Conservation (phyloP, 1,140 invertebrate genomes). For the Campodea augens region DNA sequence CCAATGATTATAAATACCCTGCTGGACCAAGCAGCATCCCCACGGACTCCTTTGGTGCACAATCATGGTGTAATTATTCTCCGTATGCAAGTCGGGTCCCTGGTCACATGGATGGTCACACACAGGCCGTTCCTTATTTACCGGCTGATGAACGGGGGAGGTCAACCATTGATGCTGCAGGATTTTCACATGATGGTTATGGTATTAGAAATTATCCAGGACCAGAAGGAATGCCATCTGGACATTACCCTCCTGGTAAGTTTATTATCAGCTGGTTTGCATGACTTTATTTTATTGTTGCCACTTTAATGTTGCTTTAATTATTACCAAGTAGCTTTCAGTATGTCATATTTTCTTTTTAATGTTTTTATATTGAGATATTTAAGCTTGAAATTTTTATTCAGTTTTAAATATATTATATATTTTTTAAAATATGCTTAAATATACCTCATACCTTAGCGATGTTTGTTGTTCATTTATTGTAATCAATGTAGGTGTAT, state of each 20-base stretch:
- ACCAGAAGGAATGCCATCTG: constrained; percentile 50
- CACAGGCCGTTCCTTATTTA: constrained; percentile 21
- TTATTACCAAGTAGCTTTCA: no score
- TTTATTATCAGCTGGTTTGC: constrained; percentile 14
- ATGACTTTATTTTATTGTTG: no score
- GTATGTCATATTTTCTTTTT: no score
- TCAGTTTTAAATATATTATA: no score
- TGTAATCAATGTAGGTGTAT: no score
- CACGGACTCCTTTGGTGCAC: constrained; percentile 35
- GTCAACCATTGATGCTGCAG: constrained; percentile 40
- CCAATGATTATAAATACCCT: constrained; percentile 25
- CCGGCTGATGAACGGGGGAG: constrained; percentile 42
- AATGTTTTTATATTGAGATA: no score
- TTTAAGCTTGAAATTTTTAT: no score
- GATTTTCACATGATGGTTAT: constrained; percentile 54
- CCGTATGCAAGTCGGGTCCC: constrained; percentile 26
- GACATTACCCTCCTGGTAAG: constrained; percentile 58
- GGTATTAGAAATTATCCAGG: constrained; percentile 49
- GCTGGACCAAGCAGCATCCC: constrained; percentile 31
- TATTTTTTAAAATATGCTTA: no score
- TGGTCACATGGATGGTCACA: constrained; percentile 20
- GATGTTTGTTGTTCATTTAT: no score
- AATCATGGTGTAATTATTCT: constrained; percentile 48
- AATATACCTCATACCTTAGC: no score
- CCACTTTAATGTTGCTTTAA: no score